phyloP scores from a whole-genome alignment of 1,140 invertebrate genomes.

The Drosophila auraria region DNA sequence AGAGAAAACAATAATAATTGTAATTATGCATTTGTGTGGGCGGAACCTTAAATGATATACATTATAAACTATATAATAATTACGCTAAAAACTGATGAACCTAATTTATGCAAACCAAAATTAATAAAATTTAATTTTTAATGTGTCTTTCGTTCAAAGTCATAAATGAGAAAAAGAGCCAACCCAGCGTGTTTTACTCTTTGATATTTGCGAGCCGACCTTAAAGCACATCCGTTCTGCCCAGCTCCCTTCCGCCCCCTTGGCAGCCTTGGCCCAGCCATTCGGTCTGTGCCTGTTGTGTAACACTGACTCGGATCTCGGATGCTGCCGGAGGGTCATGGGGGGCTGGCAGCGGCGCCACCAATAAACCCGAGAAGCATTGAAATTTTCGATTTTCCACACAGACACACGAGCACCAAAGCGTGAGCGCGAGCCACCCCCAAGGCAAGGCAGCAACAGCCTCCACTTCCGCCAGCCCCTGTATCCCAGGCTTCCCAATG shows the following conservation, averaged over 20 bases:
- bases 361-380: constrained; percentile 62
- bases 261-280: constrained; percentile 56
- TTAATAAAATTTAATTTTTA: constrained; percentile 84
- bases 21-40: constrained; percentile 80
- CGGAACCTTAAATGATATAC: constrained; percentile 52
- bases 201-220: constrained; percentile 70
- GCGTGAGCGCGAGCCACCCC: constrained; percentile 13
- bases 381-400: constrained; percentile 75
- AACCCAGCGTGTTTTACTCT: constrained; percentile 37
- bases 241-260: background rate
- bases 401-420: constrained; percentile 37
- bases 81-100: constrained; percentile 68
- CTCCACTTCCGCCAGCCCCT: background rate
- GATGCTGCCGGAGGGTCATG: constrained; percentile 51
- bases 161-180: constrained; percentile 66
- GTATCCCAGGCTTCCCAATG: constrained; percentile 19
- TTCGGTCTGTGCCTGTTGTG: constrained; percentile 64
- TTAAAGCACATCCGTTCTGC: constrained; percentile 34
- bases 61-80: constrained; percentile 67
- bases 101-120: constrained; percentile 79
- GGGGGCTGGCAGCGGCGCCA: constrained; percentile 31
- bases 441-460: constrained; percentile 14
- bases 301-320: constrained; percentile 66
- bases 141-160: constrained; percentile 85
- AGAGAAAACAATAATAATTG: constrained; percentile 81